Evolutionary conservation across 2,888 invertebrate species (phyloP), one percentile per base, ranked within the genome.

Genomic region (Leucophenga maculata): DNA sequence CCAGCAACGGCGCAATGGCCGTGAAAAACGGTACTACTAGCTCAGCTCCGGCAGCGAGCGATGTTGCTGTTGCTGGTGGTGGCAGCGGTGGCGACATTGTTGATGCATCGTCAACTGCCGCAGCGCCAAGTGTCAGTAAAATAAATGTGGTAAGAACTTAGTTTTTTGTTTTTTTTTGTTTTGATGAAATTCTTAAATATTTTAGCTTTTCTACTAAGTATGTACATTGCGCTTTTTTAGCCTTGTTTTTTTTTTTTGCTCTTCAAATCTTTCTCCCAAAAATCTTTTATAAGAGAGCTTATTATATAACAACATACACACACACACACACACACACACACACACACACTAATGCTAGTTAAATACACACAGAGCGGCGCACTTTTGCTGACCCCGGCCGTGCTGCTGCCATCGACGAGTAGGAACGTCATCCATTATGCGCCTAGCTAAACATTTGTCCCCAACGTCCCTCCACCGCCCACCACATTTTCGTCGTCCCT

Each of bases 291-390:
- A 54, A 18, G 54, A 6, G 18, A 6, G 54, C 54, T 18, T 54
- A 18, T 54, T 54, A 54, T 54, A 54, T 54, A 54, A 54, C 18
- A 11, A 54, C 54, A 16, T 9, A 18, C 8, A 18, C 18, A 16
- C 18, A 54, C 18, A 55, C 22, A 20, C 55, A 9, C 22, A 3
- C 55, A 55, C 55, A 55, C 55, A 55, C 55, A 55, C 20, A 55
- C 55, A 55, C 55, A 55, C 55, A 55, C 55, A 55, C 26, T 26
- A 26, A 26, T 26, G 4, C 26, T 26, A 4, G 2, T 3, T 26
- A 26, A 26, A 26, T 4, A 2, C 3, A 26, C 26, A 26, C 55
- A 20, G n/a, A n/a, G n/a, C n/a, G 3, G 14, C 22, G 13, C 8
- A 55, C 6, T 22, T 11, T 8, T 14, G 14, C 55, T 3, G 11